These are phyloP conservation scores for Muscina levida DNA, from an alignment of 2,888 invertebrate genomes.

Conservation along the genomic window DNA sequence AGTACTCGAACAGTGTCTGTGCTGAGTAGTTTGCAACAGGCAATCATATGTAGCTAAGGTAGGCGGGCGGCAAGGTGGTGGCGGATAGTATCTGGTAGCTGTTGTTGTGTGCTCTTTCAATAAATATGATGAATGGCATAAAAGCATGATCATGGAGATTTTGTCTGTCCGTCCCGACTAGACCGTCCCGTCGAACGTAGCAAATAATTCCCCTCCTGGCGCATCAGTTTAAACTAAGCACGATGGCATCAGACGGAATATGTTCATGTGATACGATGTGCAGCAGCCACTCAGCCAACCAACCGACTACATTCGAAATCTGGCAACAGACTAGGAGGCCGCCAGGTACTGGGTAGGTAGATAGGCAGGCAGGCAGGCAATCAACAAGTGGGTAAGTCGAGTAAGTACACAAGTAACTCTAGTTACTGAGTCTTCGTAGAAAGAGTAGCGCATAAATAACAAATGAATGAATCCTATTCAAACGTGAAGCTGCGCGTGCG, in stretches of 20 bases:
- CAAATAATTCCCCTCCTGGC: neutral
- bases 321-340: conserved; percentile 1
- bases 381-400: no score
- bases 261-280: neutral
- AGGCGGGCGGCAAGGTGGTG: neutral
- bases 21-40: no score
- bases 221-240: neutral
- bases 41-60: no score
- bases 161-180: neutral
- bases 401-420: neutral
- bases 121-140: conserved; percentile 62
- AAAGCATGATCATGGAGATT: conserved; percentile 58
- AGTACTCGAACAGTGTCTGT: no score
- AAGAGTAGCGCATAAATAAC: conserved; percentile 33
- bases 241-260: neutral
- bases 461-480: conserved; percentile 36
- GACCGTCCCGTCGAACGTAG: neutral
- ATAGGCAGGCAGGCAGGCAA: no score
- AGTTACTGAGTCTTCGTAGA: conserved; percentile 18
- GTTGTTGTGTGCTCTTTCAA: conserved; percentile 34
- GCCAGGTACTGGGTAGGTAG: no score
- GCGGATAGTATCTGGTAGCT: neutral
- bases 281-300: neutral
- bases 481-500: conserved; percentile 53
- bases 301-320: neutral